Base-by-base conservation (phyloP, 2,888 invertebrate genomes). In the Girardia tigrina region DNA sequence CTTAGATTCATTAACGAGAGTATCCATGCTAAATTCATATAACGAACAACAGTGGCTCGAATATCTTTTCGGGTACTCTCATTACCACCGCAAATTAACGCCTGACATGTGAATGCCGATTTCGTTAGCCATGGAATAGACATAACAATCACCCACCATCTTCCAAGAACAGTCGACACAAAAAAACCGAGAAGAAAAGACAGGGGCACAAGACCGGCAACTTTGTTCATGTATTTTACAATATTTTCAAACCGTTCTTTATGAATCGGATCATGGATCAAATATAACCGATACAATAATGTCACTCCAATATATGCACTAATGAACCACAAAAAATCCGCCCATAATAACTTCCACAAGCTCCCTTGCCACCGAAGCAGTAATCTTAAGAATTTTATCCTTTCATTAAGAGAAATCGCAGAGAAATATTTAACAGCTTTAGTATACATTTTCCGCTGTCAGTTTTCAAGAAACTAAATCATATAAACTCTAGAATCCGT, bases 381-480 rank as follows among this genome's bases (percentile, higher is more conserved):
- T 56, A 56, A 56, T 56, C 23, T 56, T 23, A 56, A 56, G 23
- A 56, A 56, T n/a, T 56, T 56, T 4, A 56, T 56, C 23, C 56
- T 56, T 56, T 56, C 56, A 56, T 56, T 56, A 12, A 56, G n/a
- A 56, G 56, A 56, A 56, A 56, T 56, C 2, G 56, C 56, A 8
- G 56, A 56, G 20, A 56, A 56, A 56, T 56, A 56, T n/a, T 56
- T 56, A 56, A 56, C 56, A n/a, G 56, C 56, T n/a, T 56, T 56
- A 12, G 56, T 56, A n/a, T 56, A 56, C 56, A 56, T 56, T 56
- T 56, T 56, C 36, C n/a, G n/a, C n/a, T n/a, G n/a, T n/a, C n/a
- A n/a, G n/a, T n/a, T n/a, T n/a, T n/a, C n/a, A n/a, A n/a, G n/a
- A n/a, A n/a, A n/a, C n/a, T n/a, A n/a, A n/a, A n/a, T n/a, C n/a